Base-by-base conservation (phyloP, 2,797 vertebrate species). In the Myripristis murdjan region DNA sequence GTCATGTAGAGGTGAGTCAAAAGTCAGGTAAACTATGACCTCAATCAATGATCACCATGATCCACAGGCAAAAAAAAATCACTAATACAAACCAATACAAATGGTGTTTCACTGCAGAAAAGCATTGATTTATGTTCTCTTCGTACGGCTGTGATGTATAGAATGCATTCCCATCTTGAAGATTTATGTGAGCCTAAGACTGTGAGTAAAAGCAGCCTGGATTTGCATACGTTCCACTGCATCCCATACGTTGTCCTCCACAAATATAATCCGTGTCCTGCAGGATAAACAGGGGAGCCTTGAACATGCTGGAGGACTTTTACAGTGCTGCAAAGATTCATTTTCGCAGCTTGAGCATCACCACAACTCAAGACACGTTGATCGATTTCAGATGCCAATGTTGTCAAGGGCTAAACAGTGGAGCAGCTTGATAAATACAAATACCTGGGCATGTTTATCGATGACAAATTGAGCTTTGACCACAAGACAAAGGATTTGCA, bases 351-450 rank as follows among this genome's bases (percentile, higher is more conserved):
- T 77, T 31, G 67, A 73, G 53, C 71, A 66, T 76, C 20, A 24
- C 35, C 20, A 16, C 16, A 22, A 12, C 37, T 14, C 61, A 28
- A 58, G 65, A 77, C 16, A 0, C 53, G 70, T 75, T 53, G 75
- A 89, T 87, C 62, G 65, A 86, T 90, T 88, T 82, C 79, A 86
- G 79, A 87, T 73, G 80, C 75, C 72, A 65, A 23, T 63, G 52
- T 70, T 81, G 79, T 83, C 48, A 28, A 65, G 71, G 77, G 73
- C 72, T 70, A 56, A 59, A 73, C 76, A 55, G 62, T 35, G 81
- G 70, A 85, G 86, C 35, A 23, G 63, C 61, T 48, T 67, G 68
- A 77, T 77, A 79, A 74, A 86, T 71, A 83, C 71, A 78, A 79
- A 81, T 72, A 81, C 58, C 67, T 74, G 66, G 70, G 68, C 65